Base-by-base conservation (phyloP, 2,888 invertebrate species). In the Agrochola lychnidis region DNA sequence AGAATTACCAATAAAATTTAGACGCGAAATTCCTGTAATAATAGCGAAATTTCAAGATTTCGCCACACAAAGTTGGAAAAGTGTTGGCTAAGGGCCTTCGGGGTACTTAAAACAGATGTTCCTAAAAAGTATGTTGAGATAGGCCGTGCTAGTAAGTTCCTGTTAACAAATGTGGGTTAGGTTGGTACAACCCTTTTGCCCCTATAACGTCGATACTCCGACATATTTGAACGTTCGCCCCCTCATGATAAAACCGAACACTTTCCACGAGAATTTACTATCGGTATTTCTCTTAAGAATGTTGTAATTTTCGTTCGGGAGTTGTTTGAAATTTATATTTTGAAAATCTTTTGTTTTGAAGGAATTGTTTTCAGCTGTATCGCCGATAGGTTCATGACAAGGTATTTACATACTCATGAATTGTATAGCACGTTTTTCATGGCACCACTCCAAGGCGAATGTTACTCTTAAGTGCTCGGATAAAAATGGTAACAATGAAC, bases 201-300 rank as follows among this genome's bases (percentile, higher is more conserved):
- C 79, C 84, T 88, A 89, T 91, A 90, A 90, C 87, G 88, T 89
- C 89, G 88, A 87, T 91, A 89, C 86, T 85, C 88, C 89, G 87
- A 88, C 89, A 89, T 91, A 90, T 92, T 90, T 86, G 89, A 87
- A 79, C 85, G 78, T 78, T 85, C 81, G 36, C 79, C 81, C 83
- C 57, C 78, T 81, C 81, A 73, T 83, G 87, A 89, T 89, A 89
- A 86, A 88, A 84, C 79, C 75, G 78, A 85, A 86, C 82, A 83
- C 79, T 87, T 88, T 87, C 66, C 48, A 61, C 62, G 62, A 59
- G 70, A 86, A 88, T 82, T 78, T 82, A 79, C 42, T 70, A 73
- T 78, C 51, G 79, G 70, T 79, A 79, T 87, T 79, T 78, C 70
- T 70, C 25, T 64, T 53, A 67, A 78, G 73, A 75, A 85, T 86